Conservation (phyloP, 1,140 invertebrate genomes). For the Drosophila sturtevanti region DNA sequence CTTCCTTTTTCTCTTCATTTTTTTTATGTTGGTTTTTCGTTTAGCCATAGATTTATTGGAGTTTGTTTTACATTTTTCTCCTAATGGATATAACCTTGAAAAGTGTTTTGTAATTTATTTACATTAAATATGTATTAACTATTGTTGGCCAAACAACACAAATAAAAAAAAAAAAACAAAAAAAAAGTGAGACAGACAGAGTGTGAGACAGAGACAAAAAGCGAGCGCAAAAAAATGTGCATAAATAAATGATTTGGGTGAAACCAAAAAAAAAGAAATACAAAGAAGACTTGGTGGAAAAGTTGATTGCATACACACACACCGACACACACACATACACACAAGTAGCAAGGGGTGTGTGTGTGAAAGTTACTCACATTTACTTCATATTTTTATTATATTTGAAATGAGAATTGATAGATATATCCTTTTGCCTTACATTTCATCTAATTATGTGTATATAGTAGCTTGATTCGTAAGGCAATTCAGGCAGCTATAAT, state of each 20-base stretch:
- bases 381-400: background rate
- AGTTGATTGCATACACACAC: conserved; percentile 52
- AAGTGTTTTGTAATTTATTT: conserved; percentile 75
- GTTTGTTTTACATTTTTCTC: conserved; percentile 15
- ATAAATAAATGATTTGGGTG: conserved; percentile 61
- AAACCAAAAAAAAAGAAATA: conserved; percentile 23
- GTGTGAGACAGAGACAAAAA: conserved; percentile 7
- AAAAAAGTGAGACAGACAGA: conserved; percentile 21
- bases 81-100: conserved; percentile 61
- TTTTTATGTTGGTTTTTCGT: conserved; percentile 6
- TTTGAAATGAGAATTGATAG: background rate
- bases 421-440: background rate
- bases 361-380: background rate
- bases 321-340: background rate
- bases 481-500: too few species aligned
- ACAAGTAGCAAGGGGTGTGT: background rate
- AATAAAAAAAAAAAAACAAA: conserved; percentile 48
- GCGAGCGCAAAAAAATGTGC: conserved; percentile 31
- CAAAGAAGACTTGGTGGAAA: conserved; percentile 22
- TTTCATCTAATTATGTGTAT: too few species aligned
- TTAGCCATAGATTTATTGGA: conserved; percentile 24
- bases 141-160: conserved; percentile 57
- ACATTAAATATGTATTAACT: conserved; percentile 70
- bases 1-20: background rate
- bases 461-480: too few species aligned